Base-by-base conservation (phyloP, 2,797 vertebrate genomes). In the Sphenodon punctatus region DNA sequence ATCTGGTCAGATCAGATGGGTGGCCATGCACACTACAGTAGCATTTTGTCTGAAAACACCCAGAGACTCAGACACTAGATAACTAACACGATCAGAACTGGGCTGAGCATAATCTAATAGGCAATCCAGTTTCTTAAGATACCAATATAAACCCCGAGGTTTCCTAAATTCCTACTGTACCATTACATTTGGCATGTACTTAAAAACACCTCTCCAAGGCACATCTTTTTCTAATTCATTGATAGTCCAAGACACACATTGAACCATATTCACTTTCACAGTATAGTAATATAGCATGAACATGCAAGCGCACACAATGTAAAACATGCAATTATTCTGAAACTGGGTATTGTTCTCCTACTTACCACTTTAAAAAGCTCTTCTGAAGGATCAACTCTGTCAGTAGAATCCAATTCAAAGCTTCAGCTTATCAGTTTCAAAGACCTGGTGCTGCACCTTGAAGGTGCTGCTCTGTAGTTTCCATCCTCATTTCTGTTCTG, bases 321-420 rank as follows among this genome's bases (percentile, higher is more conserved):
- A n/a, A 34, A 3, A 46, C 3, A 55, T 8, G 32, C 14, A 17
- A 6, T 55, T 66, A 13, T 20, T 85, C 68, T 53, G n/a, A 55
- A 80, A 51, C 5, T 49, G 22, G 5, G 41, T 46, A 63, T 23
- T 56, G 20, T 65, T 80, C 73, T 70, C 59, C 25, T 6, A 5
- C 34, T 60, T 75, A 46, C 64, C 75, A 4, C 60, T 53, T 82
- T 64, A 69, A 78, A 41, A 49, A 15, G 5, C 27, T 75, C 7
- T 34, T 46, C 69, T 32, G n/a, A 85, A 76, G 42, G 27, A 36
- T 48, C 14, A 85, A 77, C 63, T 51, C 3, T 85, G 53, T 82
- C 75, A 78, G 16, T 49, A 13, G 59, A 88, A 86, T 71, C 79
- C 41, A 83, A 5, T 64, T 82, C 61, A 58, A 73, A 75, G 55